A percentile compares a stretch with the other conserved stretches of the same genome.
These are phyloP conservation scores for Dynastes maya DNA, from an alignment of 2,888 invertebrate species.

Conservation along the genomic window DNA sequence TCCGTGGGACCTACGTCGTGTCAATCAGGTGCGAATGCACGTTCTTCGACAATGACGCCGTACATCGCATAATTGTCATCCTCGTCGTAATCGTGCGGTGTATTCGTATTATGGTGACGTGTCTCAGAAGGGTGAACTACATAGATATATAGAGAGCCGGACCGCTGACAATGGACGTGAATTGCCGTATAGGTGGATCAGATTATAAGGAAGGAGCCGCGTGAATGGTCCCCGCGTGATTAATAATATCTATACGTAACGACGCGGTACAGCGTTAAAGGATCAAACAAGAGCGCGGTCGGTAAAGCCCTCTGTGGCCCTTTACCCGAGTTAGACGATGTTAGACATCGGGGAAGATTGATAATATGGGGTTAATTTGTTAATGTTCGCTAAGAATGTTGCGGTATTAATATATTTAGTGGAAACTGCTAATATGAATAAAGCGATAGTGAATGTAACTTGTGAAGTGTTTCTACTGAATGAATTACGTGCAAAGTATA, in stretches of 20 bases:
- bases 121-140: too few relatives aligned
- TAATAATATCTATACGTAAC: slow-evolving; percentile 12
- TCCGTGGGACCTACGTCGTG: background rate
- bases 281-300: background rate
- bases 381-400: too few relatives aligned
- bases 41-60: background rate
- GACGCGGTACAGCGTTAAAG: background rate
- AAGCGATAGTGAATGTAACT: too few relatives aligned
- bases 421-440: too few relatives aligned
- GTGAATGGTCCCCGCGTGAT: background rate
- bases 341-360: too few relatives aligned
- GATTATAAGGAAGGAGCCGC: background rate
- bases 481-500: too few relatives aligned
- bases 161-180: background rate
- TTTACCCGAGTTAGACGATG: too few relatives aligned
- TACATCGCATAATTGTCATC: background rate
- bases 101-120: background rate
- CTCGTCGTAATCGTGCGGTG: background rate
- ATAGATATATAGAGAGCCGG: background rate
- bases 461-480: too few relatives aligned
- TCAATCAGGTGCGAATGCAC: slow-evolving; percentile 16
- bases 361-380: too few relatives aligned
- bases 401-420: too few relatives aligned
- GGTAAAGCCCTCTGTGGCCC: too few relatives aligned
- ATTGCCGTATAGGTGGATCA: background rate